A percentile compares a stretch with the other conserved stretches of the same genome.
These are phyloP conservation scores for Heliconius nattereri DNA, from an alignment of 1,140 invertebrate genomes.

Conservation along the genomic window DNA sequence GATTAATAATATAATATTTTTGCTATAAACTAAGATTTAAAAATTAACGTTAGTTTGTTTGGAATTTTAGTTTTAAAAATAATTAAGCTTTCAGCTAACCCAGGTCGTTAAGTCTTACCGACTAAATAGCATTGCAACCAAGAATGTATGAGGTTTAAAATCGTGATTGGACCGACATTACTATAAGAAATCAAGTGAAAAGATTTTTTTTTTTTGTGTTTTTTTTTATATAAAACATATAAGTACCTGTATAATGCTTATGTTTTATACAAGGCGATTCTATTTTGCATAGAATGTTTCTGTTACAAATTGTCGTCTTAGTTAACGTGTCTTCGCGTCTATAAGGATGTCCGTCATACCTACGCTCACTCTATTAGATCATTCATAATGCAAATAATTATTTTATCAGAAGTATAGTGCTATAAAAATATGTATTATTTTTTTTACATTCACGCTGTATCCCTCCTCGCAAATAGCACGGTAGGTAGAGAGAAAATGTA, in stretches of 20 bases:
- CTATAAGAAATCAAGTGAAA: too few relatives aligned
- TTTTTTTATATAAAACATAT: too few relatives aligned
- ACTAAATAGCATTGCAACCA: too few relatives aligned
- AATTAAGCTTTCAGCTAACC: too few relatives aligned
- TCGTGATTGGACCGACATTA: too few relatives aligned
- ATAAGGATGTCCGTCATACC: slow-evolving; percentile 72
- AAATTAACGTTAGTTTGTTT: background rate
- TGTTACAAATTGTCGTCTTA: slow-evolving; percentile 65
- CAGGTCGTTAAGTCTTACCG: too few relatives aligned
- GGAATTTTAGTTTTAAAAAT: too few relatives aligned
- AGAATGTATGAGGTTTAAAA: too few relatives aligned
- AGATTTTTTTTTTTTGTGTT: too few relatives aligned
- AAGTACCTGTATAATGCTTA: too few relatives aligned
- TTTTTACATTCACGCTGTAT: background rate
- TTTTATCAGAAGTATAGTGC: background rate
- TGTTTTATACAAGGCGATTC: background rate
- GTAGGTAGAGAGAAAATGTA: too few relatives aligned
- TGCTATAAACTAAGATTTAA: background rate
- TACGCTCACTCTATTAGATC: slow-evolving; percentile 50
- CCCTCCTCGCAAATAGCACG: too few relatives aligned
- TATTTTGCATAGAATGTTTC: slow-evolving; percentile 47
- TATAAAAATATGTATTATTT: background rate
- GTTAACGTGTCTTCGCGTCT: slow-evolving; percentile 68
- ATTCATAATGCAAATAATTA: slow-evolving; percentile 33
- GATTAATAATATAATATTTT: background rate